Conservation (phyloP, 1,140 invertebrate genomes). For the Harpegnathos saltator region DNA sequence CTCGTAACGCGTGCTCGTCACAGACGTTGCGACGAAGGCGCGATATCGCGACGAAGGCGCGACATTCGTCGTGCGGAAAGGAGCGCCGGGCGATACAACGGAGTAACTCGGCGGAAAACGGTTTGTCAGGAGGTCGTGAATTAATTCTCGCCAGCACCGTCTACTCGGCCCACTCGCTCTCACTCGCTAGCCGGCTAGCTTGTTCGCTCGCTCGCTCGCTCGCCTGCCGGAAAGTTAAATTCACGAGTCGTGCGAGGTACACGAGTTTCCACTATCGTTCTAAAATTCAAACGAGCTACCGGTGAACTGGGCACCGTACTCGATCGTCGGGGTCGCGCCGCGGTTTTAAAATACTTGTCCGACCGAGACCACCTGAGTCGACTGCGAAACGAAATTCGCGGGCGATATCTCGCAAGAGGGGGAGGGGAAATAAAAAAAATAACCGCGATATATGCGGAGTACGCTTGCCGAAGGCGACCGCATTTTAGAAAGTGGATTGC, state of each 20-base stretch:
- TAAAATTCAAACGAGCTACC: slow-evolving; percentile 77
- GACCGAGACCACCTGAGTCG: slow-evolving; percentile 47
- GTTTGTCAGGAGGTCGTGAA: slow-evolving; percentile 75
- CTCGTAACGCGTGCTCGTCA: neutral
- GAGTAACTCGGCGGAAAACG: slow-evolving; percentile 56
- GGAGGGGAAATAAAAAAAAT: neutral
- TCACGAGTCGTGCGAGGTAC: slow-evolving; percentile 72
- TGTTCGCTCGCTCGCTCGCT: neutral
- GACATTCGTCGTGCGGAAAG: slow-evolving; percentile 4
- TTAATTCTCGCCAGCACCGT: slow-evolving; percentile 69
- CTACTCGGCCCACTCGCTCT: slow-evolving; percentile 1
- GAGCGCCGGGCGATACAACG: neutral
- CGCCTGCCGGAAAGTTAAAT: slow-evolving; percentile 72
- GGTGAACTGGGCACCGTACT: slow-evolving; percentile 57
- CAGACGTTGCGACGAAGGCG: neutral
- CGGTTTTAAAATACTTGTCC: slow-evolving; percentile 70
- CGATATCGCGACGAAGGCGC: neutral
- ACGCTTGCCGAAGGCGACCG: slow-evolving; percentile 29
- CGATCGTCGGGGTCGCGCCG: slow-evolving; percentile 67
- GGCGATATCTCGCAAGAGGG: slow-evolving; percentile 47
- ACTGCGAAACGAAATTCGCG: slow-evolving; percentile 54
- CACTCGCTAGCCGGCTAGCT: neutral
- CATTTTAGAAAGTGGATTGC: slow-evolving; percentile 53
- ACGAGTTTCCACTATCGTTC: slow-evolving; percentile 77
- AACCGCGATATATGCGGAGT: slow-evolving; percentile 31